phyloP scores from a whole-genome alignment of 1,140 invertebrate species.

The Sarcophaga bullata region DNA sequence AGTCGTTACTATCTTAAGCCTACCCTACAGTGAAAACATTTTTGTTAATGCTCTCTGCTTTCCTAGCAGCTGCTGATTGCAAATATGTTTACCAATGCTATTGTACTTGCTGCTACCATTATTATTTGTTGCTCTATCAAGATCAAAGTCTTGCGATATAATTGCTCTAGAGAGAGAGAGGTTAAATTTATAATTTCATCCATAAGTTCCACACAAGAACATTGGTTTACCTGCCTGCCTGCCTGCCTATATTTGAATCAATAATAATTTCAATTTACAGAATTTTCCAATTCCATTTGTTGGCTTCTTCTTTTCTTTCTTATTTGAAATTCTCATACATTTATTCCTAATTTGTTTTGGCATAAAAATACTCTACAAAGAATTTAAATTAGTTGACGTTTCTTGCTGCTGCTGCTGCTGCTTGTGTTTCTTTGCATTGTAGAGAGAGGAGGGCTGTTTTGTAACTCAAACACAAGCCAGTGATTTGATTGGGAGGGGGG shows the following conservation, averaged over 20 bases:
- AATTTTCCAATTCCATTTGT: slow-evolving; percentile 9
- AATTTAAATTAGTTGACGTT: slow-evolving; percentile 29
- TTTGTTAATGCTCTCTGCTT: too few relatives aligned
- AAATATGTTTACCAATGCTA: not conserved
- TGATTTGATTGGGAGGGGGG: not conserved
- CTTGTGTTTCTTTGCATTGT: too few relatives aligned
- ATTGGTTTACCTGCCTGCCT: not conserved
- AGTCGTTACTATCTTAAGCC: not conserved
- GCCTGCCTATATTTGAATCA: slow-evolving; percentile 18
- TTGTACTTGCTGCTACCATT: slow-evolving; percentile 19
- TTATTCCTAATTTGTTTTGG: slow-evolving; percentile 37
- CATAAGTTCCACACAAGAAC: not conserved
- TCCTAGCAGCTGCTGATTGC: not conserved
- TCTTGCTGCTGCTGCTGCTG: not conserved
- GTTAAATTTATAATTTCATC: slow-evolving; percentile 36
- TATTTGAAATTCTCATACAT: not conserved
- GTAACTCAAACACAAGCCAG: too few relatives aligned
- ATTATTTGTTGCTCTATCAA: slow-evolving; percentile 33
- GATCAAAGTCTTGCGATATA: slow-evolving; percentile 38
- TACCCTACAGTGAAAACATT: too few relatives aligned
- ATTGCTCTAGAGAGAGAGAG: slow-evolving; percentile 32
- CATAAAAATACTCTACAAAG: slow-evolving; percentile 24
- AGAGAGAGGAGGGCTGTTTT: too few relatives aligned
- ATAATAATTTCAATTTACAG: slow-evolving; percentile 36
- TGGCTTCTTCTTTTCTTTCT: not conserved